A percentile compares a stretch with the other conserved stretches of the same genome.
Conservation (phyloP, 2,113 vertebrate species). For the Labeo catla region DNA sequence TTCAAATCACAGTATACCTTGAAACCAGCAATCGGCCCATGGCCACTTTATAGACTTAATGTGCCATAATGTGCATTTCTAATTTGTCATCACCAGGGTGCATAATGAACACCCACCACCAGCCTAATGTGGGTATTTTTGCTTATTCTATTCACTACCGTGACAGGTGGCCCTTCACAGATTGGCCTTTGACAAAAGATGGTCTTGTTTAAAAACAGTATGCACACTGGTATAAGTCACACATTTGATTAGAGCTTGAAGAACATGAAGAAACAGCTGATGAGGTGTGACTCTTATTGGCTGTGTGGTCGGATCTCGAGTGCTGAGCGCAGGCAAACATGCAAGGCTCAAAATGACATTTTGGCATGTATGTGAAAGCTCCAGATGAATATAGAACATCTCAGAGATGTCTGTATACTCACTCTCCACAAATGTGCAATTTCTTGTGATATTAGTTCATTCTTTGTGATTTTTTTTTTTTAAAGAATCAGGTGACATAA, state of each 20-base stretch:
- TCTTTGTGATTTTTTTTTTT: background rate
- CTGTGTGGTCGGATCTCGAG: background rate
- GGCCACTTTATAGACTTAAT: too few species aligned
- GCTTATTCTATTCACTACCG: background rate
- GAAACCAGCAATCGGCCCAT: too few species aligned
- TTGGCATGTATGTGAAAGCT: background rate
- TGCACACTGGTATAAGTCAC: background rate
- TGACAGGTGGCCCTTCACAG: background rate
- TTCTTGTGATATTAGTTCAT: background rate
- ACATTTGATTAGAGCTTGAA: conserved; percentile 28
- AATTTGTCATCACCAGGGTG: background rate
- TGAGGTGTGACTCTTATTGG: conserved; percentile 11
- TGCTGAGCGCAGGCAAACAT: background rate
- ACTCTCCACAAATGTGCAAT: background rate
- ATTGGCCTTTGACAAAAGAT: conserved; percentile 4
- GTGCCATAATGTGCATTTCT: background rate
- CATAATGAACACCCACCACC: background rate
- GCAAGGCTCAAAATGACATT: background rate
- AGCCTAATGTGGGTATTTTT: background rate
- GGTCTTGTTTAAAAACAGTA: background rate
- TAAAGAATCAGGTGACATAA: too few species aligned
- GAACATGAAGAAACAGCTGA: background rate
- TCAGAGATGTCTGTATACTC: background rate
- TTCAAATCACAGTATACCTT: too few species aligned
- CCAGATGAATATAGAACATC: background rate